These are phyloP conservation scores for Sebastes nivosus DNA, from an alignment of 2,797 vertebrate genomes.

Conservation along the genomic window DNA sequence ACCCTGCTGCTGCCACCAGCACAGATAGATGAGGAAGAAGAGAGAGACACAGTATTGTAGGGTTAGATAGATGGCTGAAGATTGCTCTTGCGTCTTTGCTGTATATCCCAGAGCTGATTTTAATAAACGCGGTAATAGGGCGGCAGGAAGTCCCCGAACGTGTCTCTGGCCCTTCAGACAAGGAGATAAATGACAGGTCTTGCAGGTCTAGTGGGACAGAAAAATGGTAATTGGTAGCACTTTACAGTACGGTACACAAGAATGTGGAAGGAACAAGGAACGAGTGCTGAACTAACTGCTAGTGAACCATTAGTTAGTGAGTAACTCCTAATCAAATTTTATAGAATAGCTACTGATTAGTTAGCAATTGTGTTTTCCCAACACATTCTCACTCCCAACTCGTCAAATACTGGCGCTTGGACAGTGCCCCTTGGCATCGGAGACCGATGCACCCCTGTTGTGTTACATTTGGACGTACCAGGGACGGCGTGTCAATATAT, in stretches of 20 bases:
- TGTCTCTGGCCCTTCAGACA: slow-evolving; percentile 63
- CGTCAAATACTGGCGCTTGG: too few relatives aligned
- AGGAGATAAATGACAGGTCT: slow-evolving; percentile 73
- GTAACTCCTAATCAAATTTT: too few relatives aligned
- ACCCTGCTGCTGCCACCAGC: slow-evolving; percentile 57
- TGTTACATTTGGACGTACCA: too few relatives aligned
- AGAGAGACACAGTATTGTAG: slow-evolving; percentile 23
- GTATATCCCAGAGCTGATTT: slow-evolving; percentile 69
- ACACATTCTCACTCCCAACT: too few relatives aligned
- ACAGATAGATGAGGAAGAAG: slow-evolving; percentile 25
- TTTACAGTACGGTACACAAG: not conserved
- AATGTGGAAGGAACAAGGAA: not conserved
- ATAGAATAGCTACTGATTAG: too few relatives aligned
- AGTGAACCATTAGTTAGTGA: too few relatives aligned
- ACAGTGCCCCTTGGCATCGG: too few relatives aligned
- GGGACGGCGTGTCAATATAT: too few relatives aligned
- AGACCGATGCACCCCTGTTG: too few relatives aligned
- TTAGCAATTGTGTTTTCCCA: too few relatives aligned
- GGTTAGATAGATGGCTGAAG: slow-evolving; percentile 48
- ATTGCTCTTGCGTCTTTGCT: slow-evolving; percentile 34
- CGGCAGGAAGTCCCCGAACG: slow-evolving; percentile 48
- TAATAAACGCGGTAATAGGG: slow-evolving; percentile 72
- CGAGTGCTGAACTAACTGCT: not conserved
- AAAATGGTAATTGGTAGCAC: slow-evolving; percentile 72
- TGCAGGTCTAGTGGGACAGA: slow-evolving; percentile 44